Percentiles rank a stretch among this genome's conserved stretches.
phyloP scores from a whole-genome alignment of 2,888 invertebrate species.

The Pimpla rufipes region DNA sequence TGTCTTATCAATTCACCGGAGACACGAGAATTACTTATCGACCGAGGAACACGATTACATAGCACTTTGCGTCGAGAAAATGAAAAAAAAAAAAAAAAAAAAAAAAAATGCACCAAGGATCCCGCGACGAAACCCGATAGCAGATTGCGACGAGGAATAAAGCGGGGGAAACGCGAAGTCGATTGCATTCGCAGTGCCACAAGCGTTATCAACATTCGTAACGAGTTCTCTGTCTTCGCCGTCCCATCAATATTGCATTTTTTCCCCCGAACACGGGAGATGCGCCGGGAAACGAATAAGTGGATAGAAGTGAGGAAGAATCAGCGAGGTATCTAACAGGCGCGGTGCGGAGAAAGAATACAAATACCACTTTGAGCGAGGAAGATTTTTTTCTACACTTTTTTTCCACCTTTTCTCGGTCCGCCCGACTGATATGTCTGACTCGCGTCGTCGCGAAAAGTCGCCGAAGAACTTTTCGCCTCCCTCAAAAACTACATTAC shows the following conservation, averaged over 20 bases:
- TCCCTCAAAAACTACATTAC: too few species aligned
- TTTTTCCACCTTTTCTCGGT: not conserved
- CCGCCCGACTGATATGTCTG: not conserved
- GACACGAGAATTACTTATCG: too few species aligned
- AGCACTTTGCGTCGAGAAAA: too few species aligned
- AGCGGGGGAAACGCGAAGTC: not conserved
- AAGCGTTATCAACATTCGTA: not conserved
- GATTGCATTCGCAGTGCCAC: not conserved
- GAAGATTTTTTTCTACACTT: not conserved
- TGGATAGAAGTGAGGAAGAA: not conserved
- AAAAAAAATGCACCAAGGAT: not conserved
- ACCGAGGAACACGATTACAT: too few species aligned
- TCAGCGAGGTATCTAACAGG: not conserved
- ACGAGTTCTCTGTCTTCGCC: not conserved
- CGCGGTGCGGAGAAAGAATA: not conserved
- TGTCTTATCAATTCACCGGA: too few species aligned
- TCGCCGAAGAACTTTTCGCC: not conserved
- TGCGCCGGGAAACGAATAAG: not conserved
- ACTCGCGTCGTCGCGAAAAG: not conserved
- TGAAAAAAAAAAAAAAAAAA: too few species aligned
- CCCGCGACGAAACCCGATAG: not conserved
- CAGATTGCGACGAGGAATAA: not conserved
- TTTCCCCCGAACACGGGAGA: not conserved
- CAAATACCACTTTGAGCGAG: not conserved
- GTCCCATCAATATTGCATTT: constrained; percentile 7